Evolutionary conservation across 1,140 invertebrate genomes (phyloP).

Genomic region (Drusus annulatus): DNA sequence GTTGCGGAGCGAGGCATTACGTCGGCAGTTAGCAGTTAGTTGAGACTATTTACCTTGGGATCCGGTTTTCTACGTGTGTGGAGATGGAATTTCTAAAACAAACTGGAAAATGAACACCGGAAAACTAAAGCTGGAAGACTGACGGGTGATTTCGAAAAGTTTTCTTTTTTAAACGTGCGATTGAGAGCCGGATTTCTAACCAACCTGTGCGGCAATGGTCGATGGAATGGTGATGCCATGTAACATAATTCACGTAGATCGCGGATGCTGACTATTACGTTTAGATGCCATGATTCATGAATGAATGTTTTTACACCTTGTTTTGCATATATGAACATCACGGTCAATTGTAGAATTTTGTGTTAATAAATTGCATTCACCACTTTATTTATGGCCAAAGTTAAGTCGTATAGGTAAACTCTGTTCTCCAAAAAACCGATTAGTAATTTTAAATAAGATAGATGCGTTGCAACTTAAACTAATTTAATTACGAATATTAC

Average conservation of each 20-base stretch:
- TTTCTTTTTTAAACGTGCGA: constrained; percentile 33
- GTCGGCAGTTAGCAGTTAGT: background rate
- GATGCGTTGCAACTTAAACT: too few species aligned
- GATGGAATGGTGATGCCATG: background rate
- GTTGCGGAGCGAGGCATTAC: background rate
- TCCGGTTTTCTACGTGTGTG: constrained; percentile 31
- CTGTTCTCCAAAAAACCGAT: too few species aligned
- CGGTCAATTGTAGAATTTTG: too few species aligned
- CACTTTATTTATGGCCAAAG: too few species aligned
- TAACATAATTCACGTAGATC: background rate
- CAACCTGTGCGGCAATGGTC: background rate
- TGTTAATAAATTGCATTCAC: too few species aligned
- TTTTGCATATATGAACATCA: background rate
- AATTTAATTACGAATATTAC: too few species aligned
- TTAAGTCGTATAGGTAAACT: too few species aligned
- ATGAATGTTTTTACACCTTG: background rate
- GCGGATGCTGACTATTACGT: background rate
- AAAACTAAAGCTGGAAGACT: constrained; percentile 30
- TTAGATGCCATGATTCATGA: background rate
- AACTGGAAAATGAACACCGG: constrained; percentile 22
- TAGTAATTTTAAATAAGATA: too few species aligned
- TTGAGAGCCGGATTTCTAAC: constrained; percentile 12
- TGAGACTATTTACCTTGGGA: constrained; percentile 16
- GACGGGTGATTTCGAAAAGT: constrained; percentile 26
- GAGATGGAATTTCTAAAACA: constrained; percentile 44